Evolutionary conservation across 2,797 vertebrate species (phyloP).

Genomic region (Craterocephalus amniculus): DNA sequence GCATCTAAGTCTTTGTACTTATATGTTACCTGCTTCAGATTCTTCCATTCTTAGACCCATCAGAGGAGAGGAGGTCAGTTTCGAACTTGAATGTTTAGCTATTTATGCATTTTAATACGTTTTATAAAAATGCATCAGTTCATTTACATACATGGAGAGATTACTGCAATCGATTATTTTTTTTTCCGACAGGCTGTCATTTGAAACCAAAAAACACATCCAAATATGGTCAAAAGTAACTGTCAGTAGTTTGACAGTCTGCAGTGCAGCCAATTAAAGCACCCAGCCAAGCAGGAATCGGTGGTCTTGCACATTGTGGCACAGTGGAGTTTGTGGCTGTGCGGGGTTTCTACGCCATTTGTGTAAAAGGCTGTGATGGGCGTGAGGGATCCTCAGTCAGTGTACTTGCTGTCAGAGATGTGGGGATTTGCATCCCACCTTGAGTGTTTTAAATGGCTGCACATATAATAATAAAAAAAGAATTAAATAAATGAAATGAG

Average conservation of each 20-base stretch:
- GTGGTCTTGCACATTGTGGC: slow-evolving; percentile 68
- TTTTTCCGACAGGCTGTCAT: slow-evolving; percentile 43
- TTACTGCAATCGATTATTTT: slow-evolving; percentile 28
- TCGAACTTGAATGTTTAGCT: slow-evolving; percentile 2
- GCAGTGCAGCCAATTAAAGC: slow-evolving; percentile 73
- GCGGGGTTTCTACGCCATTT: slow-evolving; percentile 47
- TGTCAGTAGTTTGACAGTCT: slow-evolving; percentile 67
- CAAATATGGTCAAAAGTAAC: slow-evolving; percentile 55
- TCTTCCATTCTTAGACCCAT: slow-evolving; percentile 23
- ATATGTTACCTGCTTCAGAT: slow-evolving; percentile 25
- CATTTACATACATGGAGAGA: slow-evolving; percentile 26
- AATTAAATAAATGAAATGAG: slow-evolving; percentile 77
- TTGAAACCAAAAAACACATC: slow-evolving; percentile 59
- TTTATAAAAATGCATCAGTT: slow-evolving; percentile 20
- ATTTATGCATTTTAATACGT: not conserved
- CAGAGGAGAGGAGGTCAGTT: slow-evolving; percentile 23
- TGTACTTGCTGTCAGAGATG: slow-evolving; percentile 64
- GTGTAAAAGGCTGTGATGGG: slow-evolving; percentile 60
- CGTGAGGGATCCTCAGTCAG: slow-evolving; percentile 71
- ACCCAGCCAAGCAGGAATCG: slow-evolving; percentile 61
- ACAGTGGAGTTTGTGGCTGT: slow-evolving; percentile 56
- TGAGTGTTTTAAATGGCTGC: slow-evolving; percentile 78
- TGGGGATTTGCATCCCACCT: slow-evolving; percentile 76
- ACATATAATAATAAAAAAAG: slow-evolving; percentile 72
- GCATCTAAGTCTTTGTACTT: slow-evolving; percentile 35